Percentiles rank a stretch among this genome's conserved stretches.
phyloP scores from a whole-genome alignment of 1,140 invertebrate genomes.

The Cyclina sinensis region DNA sequence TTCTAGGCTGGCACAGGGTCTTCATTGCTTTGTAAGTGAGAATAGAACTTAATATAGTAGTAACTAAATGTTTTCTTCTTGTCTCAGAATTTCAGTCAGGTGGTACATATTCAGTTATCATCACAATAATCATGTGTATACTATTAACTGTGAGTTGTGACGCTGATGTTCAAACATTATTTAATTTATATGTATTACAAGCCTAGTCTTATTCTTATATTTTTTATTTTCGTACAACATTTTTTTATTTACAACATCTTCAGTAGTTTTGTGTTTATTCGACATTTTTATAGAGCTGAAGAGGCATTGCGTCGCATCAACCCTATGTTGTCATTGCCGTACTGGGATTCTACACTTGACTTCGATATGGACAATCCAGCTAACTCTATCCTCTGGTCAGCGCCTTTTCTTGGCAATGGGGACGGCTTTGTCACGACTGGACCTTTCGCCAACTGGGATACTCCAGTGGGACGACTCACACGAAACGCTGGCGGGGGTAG shows the following conservation, averaged over 20 bases:
- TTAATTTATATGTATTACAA: too few species aligned
- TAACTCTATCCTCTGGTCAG: conserved; percentile 83
- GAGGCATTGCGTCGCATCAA: conserved; percentile 70
- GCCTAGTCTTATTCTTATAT: too few species aligned
- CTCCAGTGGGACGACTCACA: conserved; percentile 58
- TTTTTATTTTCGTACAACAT: too few species aligned
- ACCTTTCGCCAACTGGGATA: conserved; percentile 79
- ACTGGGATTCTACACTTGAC: conserved; percentile 85
- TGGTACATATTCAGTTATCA: too few species aligned
- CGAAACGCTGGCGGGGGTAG: conserved; percentile 47
- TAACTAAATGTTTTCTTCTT: too few species aligned
- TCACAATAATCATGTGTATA: too few species aligned
- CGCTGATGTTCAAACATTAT: too few species aligned
- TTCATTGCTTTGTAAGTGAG: conserved; percentile 61
- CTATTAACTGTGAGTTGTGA: too few species aligned
- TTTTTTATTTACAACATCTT: too few species aligned
- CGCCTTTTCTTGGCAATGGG: conserved; percentile 83
- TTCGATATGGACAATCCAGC: conserved; percentile 78
- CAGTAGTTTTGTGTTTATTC: too few species aligned
- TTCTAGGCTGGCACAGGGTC: conserved; percentile 62
- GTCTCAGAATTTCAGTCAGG: too few species aligned
- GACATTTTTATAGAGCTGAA: conserved; percentile 76
- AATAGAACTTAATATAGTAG: too few species aligned
- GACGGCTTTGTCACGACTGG: conserved; percentile 84
- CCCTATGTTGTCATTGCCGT: conserved; percentile 81